phyloP scores from a whole-genome alignment of 1,140 invertebrate species.

The Leptinotarsa defecta region DNA sequence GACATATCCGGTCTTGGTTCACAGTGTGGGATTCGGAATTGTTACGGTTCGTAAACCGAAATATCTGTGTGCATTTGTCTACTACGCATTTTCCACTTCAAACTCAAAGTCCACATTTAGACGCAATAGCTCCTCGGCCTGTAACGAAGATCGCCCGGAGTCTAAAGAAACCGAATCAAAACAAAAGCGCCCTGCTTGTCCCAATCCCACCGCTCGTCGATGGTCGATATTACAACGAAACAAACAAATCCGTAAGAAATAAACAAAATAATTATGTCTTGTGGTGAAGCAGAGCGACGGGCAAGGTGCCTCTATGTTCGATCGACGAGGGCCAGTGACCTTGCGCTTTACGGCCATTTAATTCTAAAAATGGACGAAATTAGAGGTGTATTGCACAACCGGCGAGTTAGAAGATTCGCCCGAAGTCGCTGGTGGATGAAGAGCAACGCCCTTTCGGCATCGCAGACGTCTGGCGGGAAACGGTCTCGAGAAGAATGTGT shows the following conservation, averaged over 20 bases:
- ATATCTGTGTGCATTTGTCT: no score
- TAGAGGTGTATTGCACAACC: neutral
- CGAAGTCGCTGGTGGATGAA: neutral
- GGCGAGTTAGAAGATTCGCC: neutral
- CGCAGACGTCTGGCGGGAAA: slow-evolving; percentile 7
- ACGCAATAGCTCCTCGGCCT: neutral
- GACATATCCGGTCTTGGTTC: no score
- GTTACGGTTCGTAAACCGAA: no score
- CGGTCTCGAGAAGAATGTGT: neutral
- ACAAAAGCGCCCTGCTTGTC: neutral
- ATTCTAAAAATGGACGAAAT: neutral
- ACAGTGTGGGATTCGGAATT: no score
- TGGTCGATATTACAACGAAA: slow-evolving; percentile 4
- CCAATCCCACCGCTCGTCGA: neutral
- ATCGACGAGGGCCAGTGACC: neutral
- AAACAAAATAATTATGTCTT: slow-evolving; percentile 1
- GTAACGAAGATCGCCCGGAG: neutral
- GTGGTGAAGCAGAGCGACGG: neutral
- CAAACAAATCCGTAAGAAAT: slow-evolving; percentile 5
- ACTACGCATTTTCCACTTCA: no score
- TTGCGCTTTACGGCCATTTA: slow-evolving; percentile 1
- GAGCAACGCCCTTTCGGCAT: slow-evolving; percentile 1
- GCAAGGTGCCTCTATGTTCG: neutral
- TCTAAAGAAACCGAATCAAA: slow-evolving; percentile 1
- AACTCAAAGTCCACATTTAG: neutral